Conservation (phyloP, 2,888 invertebrate species). For the Chaitophorus viminalis region DNA sequence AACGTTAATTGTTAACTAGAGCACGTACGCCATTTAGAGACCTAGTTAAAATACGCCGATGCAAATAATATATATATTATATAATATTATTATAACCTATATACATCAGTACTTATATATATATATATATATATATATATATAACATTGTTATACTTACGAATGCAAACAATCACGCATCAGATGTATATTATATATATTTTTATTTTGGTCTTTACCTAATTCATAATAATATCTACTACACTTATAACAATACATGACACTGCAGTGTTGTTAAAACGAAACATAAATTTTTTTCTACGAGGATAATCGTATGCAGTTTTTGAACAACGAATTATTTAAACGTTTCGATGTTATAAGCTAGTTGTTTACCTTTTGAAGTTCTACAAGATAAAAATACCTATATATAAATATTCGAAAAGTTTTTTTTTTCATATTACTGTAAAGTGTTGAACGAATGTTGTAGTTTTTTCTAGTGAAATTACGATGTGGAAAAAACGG, state of each 20-base stretch:
- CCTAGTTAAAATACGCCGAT: background rate
- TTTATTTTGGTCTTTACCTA: background rate
- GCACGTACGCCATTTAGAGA: background rate
- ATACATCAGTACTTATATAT: background rate
- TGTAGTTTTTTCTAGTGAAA: background rate
- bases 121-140: too few relatives aligned
- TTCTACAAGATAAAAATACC: background rate
- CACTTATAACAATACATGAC: too few relatives aligned
- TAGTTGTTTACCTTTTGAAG: background rate
- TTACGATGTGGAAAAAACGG: background rate
- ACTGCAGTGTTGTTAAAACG: background rate
- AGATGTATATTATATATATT: too few relatives aligned
- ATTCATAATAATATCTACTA: too few relatives aligned
- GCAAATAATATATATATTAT: too few relatives aligned
- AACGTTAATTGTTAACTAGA: constrained; percentile 27
- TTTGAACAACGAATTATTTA: background rate
- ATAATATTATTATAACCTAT: background rate
- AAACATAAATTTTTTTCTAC: background rate
- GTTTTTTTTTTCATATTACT: background rate
- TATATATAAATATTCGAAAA: background rate
- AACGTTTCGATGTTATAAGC: background rate
- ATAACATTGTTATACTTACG: background rate
- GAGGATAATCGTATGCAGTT: background rate
- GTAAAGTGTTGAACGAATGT: background rate
- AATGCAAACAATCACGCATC: background rate